phyloP scores from a whole-genome alignment of 2,888 invertebrate genomes.

The Brachypalpus laphriformis region DNA sequence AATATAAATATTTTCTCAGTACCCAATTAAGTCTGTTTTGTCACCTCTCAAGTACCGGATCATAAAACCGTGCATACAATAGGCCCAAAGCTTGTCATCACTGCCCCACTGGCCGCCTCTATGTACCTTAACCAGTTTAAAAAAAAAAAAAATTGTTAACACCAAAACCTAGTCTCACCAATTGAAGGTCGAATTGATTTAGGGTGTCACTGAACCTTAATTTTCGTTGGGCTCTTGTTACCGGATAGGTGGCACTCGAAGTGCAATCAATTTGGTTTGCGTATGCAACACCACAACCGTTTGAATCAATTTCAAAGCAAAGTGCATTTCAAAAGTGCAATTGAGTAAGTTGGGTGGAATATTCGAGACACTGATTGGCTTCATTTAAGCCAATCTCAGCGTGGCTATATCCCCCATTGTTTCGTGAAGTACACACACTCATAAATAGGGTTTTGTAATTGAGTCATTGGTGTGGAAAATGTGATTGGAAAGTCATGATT shows the following conservation, averaged over 20 bases:
- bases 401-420: neutral
- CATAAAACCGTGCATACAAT: neutral
- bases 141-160: neutral
- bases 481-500: slow-evolving; percentile 25
- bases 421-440: neutral
- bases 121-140: neutral
- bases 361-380: slow-evolving; percentile 22
- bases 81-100: neutral
- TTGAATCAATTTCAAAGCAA: neutral
- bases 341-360: slow-evolving; percentile 21
- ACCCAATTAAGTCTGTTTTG: too few species aligned
- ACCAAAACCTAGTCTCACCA: neutral
- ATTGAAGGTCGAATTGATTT: slow-evolving; percentile 42
- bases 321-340: slow-evolving; percentile 34
- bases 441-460: slow-evolving; percentile 21
- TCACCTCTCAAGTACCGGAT: neutral
- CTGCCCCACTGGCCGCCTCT: neutral
- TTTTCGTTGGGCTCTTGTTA: neutral
- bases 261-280: neutral
- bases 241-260: neutral
- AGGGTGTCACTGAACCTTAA: slow-evolving; percentile 51
- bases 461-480: slow-evolving; percentile 21
- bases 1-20: too few species aligned
- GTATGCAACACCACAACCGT: neutral
- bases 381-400: neutral